Conservation (phyloP, 1,140 invertebrate species). For the Dendroctonus ponderosae region DNA sequence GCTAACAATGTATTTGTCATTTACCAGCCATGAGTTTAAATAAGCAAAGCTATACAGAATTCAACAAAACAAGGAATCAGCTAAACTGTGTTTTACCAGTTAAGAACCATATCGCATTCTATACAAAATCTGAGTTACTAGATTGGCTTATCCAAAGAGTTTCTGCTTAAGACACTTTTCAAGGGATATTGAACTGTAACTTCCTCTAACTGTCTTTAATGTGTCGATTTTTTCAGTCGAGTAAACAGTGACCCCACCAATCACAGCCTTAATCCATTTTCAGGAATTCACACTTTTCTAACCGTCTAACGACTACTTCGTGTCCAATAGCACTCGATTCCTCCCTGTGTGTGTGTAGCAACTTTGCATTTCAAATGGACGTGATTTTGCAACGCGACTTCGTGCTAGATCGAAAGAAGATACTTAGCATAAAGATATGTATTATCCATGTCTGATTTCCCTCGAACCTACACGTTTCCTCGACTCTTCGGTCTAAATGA, state of each 20-base stretch:
- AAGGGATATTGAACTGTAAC: too few relatives aligned
- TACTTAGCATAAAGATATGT: slow-evolving; percentile 48
- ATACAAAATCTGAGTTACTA: too few relatives aligned
- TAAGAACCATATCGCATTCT: too few relatives aligned
- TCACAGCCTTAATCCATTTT: neutral
- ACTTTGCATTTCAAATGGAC: slow-evolving; percentile 48
- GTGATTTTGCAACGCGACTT: slow-evolving; percentile 45
- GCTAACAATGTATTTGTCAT: too few relatives aligned
- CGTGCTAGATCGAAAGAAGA: slow-evolving; percentile 46
- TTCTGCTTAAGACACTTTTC: too few relatives aligned
- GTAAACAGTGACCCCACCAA: neutral
- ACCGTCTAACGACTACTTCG: slow-evolving; percentile 20
- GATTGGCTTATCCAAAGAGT: too few relatives aligned
- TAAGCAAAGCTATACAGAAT: too few relatives aligned
- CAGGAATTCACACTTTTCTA: slow-evolving; percentile 24
- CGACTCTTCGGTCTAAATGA: slow-evolving; percentile 38
- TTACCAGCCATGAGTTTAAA: too few relatives aligned
- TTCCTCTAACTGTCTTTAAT: neutral
- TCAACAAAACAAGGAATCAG: too few relatives aligned
- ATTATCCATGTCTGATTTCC: slow-evolving; percentile 42
- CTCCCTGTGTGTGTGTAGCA: slow-evolving; percentile 33
- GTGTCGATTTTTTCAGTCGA: slow-evolving; percentile 22
- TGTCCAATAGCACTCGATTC: slow-evolving; percentile 18
- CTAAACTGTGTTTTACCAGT: too few relatives aligned
- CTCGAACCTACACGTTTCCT: slow-evolving; percentile 36